phyloP scores from a whole-genome alignment of 2,113 vertebrate genomes.

The Pedionomus torquatus region DNA sequence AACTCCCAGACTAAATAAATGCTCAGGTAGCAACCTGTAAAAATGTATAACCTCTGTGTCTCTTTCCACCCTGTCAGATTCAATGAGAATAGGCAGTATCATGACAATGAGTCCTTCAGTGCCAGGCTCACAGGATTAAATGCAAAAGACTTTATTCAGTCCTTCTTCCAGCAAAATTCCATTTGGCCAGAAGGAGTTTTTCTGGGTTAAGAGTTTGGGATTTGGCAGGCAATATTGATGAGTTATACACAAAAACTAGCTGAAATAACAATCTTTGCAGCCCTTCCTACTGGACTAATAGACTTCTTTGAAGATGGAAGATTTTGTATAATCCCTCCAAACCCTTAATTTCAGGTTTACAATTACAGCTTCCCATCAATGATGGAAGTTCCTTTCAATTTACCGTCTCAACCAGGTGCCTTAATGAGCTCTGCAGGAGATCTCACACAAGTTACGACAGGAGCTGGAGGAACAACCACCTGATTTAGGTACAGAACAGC shows the following conservation, averaged over 20 bases:
- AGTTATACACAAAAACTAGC: not conserved
- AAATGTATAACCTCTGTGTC: not conserved
- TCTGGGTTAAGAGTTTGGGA: not conserved
- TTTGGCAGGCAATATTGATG: not conserved
- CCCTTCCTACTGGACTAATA: not conserved
- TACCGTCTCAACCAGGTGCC: not conserved
- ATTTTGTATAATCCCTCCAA: constrained; percentile 1
- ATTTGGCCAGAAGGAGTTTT: not conserved
- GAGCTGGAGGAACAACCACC: not conserved
- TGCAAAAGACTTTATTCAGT: not conserved
- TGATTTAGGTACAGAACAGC: not conserved
- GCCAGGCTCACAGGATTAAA: not conserved
- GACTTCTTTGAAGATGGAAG: not conserved
- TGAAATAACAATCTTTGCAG: not conserved
- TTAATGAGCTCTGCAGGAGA: not conserved
- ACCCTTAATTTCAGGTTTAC: not conserved
- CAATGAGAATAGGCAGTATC: not conserved
- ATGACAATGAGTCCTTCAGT: not conserved
- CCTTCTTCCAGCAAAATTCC: not conserved
- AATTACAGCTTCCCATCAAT: not conserved
- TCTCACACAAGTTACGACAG: not conserved
- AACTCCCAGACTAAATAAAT: not conserved
- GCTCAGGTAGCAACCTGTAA: not conserved
- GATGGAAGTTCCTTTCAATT: not conserved
- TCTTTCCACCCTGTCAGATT: not conserved